Percentiles rank a stretch among this genome's conserved stretches.
These are phyloP conservation scores for Ranitomeya imitator DNA, from an alignment of 2,113 vertebrate species.

Conservation along the genomic window DNA sequence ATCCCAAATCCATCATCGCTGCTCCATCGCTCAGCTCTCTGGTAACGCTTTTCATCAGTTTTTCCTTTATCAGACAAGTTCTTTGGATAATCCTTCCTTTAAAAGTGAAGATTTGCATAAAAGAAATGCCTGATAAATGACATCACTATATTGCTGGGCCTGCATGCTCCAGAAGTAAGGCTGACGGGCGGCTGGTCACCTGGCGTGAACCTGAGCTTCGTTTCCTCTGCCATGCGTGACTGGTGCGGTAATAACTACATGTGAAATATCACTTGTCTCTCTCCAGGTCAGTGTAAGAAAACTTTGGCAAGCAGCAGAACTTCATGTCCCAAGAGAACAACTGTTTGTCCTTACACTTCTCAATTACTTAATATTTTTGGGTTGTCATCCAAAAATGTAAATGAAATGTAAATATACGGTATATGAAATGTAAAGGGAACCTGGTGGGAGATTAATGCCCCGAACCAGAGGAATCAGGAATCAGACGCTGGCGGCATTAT, in stretches of 20 bases:
- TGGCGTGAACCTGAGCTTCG: background rate
- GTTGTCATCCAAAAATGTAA: background rate
- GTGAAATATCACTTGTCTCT: background rate
- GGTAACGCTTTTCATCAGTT: background rate
- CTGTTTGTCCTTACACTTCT: background rate
- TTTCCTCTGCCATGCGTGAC: background rate
- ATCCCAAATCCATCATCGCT: background rate
- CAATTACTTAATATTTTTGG: background rate
- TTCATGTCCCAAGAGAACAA: background rate
- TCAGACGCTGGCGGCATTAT: too few species aligned
- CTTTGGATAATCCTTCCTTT: background rate
- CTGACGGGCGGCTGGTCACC: background rate
- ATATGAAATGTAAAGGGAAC: background rate
- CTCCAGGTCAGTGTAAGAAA: background rate
- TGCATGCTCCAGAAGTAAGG: background rate
- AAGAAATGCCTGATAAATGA: background rate
- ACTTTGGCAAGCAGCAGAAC: background rate
- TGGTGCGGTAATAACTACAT: background rate
- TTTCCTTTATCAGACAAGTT: background rate
- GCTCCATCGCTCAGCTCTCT: background rate
- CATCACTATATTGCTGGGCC: background rate
- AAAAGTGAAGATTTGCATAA: background rate
- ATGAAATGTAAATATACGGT: background rate
- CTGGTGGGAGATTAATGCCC: too few species aligned
- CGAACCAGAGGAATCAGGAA: too few species aligned